A percentile compares a stretch with the other conserved stretches of the same genome.
Conservation (phyloP, 2,797 vertebrate genomes). For the Synaphobranchus kaupii region DNA sequence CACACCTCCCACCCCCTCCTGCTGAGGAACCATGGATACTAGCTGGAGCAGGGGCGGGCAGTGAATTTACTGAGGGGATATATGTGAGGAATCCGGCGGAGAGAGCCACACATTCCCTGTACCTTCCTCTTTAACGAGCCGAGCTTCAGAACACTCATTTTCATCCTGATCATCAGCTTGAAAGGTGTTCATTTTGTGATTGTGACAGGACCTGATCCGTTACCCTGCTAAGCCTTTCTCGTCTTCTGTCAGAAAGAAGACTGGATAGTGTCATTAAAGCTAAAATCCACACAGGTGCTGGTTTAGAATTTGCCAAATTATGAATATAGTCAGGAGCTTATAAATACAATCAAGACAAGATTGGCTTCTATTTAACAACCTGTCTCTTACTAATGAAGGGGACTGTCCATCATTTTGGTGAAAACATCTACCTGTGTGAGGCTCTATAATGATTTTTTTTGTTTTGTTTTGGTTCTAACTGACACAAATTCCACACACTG, state of each 20-base stretch:
- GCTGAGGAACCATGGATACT: constrained; percentile 16
- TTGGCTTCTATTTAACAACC: background rate
- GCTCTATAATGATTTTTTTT: background rate
- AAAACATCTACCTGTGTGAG: background rate
- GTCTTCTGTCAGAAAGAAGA: background rate
- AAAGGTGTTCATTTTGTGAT: background rate
- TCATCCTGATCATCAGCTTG: background rate
- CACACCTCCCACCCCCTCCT: constrained; percentile 17
- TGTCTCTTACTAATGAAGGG: background rate
- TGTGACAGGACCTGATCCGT: background rate
- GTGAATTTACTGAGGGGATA: constrained; percentile 14
- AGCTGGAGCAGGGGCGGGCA: background rate
- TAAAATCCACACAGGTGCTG: constrained; percentile 3
- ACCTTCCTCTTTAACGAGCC: background rate
- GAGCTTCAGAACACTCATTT: background rate
- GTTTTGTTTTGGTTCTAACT: background rate
- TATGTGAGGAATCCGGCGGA: background rate
- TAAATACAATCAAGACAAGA: background rate
- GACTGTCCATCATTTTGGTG: background rate
- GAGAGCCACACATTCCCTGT: background rate
- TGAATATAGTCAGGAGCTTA: background rate
- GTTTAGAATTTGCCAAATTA: background rate
- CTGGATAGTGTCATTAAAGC: background rate
- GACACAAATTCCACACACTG: background rate
- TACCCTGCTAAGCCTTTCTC: background rate